Percentiles rank a stretch among this genome's conserved stretches.
Evolutionary conservation across 1,140 invertebrate species (phyloP).

Genomic region (Drosophila kepulauana): DNA sequence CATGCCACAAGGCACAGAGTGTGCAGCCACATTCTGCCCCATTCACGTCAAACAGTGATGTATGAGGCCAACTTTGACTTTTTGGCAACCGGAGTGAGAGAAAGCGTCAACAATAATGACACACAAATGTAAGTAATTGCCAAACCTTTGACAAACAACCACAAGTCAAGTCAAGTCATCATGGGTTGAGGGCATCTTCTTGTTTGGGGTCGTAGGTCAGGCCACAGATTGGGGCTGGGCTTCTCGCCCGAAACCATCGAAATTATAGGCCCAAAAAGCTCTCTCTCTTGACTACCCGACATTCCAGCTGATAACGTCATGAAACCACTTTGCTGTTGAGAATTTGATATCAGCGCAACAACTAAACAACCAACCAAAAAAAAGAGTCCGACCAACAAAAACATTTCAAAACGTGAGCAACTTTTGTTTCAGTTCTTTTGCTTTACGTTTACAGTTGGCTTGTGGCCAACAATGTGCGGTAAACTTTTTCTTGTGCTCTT

Average conservation of each 20-base stretch:
- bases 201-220: not conserved
- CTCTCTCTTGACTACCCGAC: constrained; percentile 1
- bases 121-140: constrained; percentile 67
- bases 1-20: constrained; percentile 32
- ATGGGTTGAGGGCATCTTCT: constrained; percentile 14
- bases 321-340: constrained; percentile 19
- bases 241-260: not conserved
- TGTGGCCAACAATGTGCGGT: constrained; percentile 51
- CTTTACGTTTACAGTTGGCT: constrained; percentile 50
- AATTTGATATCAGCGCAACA: constrained; percentile 33
- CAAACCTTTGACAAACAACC: constrained; percentile 60
- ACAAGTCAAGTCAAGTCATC: constrained; percentile 22
- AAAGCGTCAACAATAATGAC: constrained; percentile 48
- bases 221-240: not conserved
- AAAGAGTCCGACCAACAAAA: constrained; percentile 12
- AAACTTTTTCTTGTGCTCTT: constrained; percentile 25
- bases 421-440: constrained; percentile 48
- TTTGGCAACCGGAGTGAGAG: constrained; percentile 19
- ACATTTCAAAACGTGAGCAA: constrained; percentile 63
- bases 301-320: constrained; percentile 44
- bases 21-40: constrained; percentile 8
- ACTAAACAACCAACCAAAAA: constrained; percentile 11
- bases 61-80: constrained; percentile 69
- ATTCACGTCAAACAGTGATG: constrained; percentile 55
- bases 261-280: not conserved